These are phyloP conservation scores for Cephus pulcher DNA, from an alignment of 2,888 invertebrate genomes.

Conservation along the genomic window DNA sequence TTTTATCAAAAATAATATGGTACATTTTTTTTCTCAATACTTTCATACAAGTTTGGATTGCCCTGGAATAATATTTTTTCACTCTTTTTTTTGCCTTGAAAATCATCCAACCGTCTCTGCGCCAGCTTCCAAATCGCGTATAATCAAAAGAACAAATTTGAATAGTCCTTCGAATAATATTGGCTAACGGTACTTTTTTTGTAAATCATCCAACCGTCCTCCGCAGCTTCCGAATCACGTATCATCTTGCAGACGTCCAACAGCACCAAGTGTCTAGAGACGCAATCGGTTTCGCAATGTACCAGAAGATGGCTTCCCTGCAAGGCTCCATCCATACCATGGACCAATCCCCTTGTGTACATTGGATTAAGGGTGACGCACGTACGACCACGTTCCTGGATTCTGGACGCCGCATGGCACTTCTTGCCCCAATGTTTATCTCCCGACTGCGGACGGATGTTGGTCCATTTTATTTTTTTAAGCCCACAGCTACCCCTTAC, in stretches of 20 bases:
- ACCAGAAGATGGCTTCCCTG: neutral
- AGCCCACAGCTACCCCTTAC: conserved; percentile 12
- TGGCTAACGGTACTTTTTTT: neutral
- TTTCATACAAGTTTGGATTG: neutral
- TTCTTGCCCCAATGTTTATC: conserved; percentile 25
- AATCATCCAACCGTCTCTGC: neutral
- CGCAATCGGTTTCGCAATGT: neutral
- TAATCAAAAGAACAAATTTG: neutral
- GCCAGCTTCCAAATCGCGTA: neutral
- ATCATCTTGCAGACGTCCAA: neutral
- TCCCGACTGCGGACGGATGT: conserved; percentile 19
- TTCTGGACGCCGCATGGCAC: neutral
- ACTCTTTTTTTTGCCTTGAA: neutral
- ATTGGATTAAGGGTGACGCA: neutral
- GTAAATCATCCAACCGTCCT: neutral
- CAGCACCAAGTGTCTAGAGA: neutral
- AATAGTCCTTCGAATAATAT: neutral
- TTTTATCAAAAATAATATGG: neutral
- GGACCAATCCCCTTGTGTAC: neutral
- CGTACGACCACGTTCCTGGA: neutral
- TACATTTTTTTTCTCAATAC: neutral
- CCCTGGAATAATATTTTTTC: neutral
- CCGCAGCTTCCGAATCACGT: neutral
- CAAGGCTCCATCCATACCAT: neutral
- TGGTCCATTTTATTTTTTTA: conserved; percentile 19